Evolutionary conservation across 2,888 invertebrate genomes (phyloP), one percentile per base, ranked within the genome.

Genomic region (Heteromurus nitidus): DNA sequence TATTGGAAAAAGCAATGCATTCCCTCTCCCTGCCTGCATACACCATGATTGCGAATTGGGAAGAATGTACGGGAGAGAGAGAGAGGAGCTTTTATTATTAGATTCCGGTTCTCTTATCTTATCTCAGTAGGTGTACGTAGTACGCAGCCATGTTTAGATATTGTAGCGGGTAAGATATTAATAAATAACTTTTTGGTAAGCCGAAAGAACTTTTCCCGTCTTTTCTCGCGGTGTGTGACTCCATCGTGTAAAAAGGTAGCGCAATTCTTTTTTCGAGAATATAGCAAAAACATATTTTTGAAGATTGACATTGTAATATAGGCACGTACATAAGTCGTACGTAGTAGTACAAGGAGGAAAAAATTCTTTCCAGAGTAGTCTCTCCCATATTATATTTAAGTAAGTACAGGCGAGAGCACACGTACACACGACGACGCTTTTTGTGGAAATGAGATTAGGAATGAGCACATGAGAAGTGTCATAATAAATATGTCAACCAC

Each of bases 401-500:
- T n/a, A n/a, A n/a, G n/a, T n/a, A n/a, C n/a, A n/a, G n/a, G n/a
- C n/a, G n/a, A n/a, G n/a, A n/a, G n/a, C n/a, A n/a, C n/a, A n/a
- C n/a, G n/a, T n/a, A n/a, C n/a, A n/a, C n/a, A n/a, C n/a, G n/a
- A n/a, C n/a, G 36, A 36, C 13, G 36, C 13, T 36, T 36, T 36
- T 36, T 36, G 5, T 36, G 36, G 36, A 73, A 73, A 73, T 74
- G 36, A 65, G 74, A 74, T 74, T 65, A 65, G 74, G 24, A 74
- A 64, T 64, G 50, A 47, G 24, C 65, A 65, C 53, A 74, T 64
- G 74, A 67, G 11, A 44, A 67, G 58, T 55, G 75, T 67, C 67
- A 75, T 75, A 75, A 75, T 75, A 75, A 75, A 75, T 67, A 75
- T 58, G 67, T 67, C 75, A 75, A 58, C 58, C 67, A 28, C 58